These are phyloP conservation scores for Xenus cinereus DNA, from an alignment of 2,113 vertebrate species.

Conservation along the genomic window DNA sequence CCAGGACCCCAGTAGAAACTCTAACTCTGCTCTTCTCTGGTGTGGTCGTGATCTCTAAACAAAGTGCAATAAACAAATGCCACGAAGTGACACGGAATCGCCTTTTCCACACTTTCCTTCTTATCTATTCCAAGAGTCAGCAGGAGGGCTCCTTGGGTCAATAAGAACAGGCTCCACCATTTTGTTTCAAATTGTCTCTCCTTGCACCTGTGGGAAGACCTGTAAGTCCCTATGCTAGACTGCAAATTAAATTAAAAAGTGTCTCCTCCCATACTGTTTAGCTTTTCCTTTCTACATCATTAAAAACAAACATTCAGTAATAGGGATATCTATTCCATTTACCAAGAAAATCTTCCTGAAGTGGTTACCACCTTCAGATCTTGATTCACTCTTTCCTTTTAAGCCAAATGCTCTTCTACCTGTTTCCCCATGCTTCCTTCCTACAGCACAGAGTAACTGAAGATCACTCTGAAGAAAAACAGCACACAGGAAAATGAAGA, in stretches of 20 bases:
- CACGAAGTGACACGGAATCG: not conserved
- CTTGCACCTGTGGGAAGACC: not conserved
- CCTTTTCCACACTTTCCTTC: not conserved
- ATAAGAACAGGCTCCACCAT: too few relatives aligned
- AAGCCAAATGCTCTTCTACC: not conserved
- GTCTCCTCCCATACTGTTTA: not conserved
- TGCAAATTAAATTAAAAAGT: not conserved
- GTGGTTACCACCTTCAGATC: not conserved
- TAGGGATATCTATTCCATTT: not conserved
- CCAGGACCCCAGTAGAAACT: not conserved
- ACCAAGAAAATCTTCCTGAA: not conserved
- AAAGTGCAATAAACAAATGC: not conserved
- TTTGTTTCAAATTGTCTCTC: not conserved
- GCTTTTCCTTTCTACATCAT: not conserved
- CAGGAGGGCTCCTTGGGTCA: not conserved
- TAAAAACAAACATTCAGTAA: not conserved
- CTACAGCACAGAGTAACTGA: not conserved
- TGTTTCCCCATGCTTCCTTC: not conserved
- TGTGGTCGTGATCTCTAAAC: not conserved
- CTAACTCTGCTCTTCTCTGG: not conserved
- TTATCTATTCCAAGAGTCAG: not conserved
- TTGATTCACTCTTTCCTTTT: not conserved
- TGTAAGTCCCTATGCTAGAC: rapidly evolving
- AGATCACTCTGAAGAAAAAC: not conserved
- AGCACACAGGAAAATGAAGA: not conserved